Base-by-base conservation (phyloP, 2,888 invertebrate genomes). In the Gastracanthus pulcherrimus region DNA sequence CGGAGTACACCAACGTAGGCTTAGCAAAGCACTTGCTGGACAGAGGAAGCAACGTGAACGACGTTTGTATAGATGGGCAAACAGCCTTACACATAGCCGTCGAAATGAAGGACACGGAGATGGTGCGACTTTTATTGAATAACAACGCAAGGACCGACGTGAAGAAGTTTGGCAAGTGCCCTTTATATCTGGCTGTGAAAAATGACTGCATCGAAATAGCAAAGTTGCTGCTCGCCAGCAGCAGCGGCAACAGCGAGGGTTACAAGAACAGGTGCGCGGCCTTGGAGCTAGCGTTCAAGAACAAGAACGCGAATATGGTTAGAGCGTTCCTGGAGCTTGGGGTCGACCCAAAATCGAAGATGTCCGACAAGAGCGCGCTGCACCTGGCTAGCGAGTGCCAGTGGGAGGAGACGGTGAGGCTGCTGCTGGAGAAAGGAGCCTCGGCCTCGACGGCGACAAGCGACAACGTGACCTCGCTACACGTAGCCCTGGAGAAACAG, bases 61-160 rank as follows among this genome's bases (percentile, higher is more conserved):
- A 93, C 1, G 93, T 93, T 88, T 95, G 95, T 84, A 92, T 94
- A 85, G 94, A 94, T 9, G 94, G 94, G 0, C 95, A 95, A 95
- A 95, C 95, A 7, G 95, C 95, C 0, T 86, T 95, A 5, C 69
- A 80, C 7, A 38, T 75, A 3, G 75, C 80, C 11, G 89, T 92
- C 88, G 86, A 84, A 76, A 36, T 36, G 26, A 62, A 26, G 2
- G 36, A 62, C 16, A 3, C 3, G 2, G 16, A 36, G n/a, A 80
- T 80, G 62, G 64, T 70, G 6, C 0, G 13, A 11, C 5, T 62
- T 29, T 23, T 80, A 9, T 34, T 80, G n/a, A 6, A 13, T 2
- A 13, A 66, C 16, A 23, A 19, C 13, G 81, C 60, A 3, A 58
- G 13, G 11, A 48, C 60, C n/a, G 41, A 64, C 0, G 13, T 51